phyloP scores from a whole-genome alignment of 1,140 invertebrate species.

The Forficula auricularia region DNA sequence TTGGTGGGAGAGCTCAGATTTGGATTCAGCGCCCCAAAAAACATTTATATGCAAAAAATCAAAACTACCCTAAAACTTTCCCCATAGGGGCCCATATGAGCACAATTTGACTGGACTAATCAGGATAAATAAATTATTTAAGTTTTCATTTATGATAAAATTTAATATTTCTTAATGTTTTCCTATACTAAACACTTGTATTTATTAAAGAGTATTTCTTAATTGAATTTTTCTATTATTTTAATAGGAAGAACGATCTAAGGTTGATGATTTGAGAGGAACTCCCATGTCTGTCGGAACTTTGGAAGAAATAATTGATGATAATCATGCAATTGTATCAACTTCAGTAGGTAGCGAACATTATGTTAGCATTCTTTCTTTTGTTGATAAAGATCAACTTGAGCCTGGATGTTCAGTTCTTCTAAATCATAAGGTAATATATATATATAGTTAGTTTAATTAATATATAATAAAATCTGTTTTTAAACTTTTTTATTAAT shows the following conservation, averaged over 20 bases:
- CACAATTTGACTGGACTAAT: too few relatives aligned
- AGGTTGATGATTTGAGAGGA: conserved; percentile 95
- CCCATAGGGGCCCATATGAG: too few relatives aligned
- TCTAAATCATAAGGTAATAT: conserved; percentile 85
- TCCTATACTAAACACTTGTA: too few relatives aligned
- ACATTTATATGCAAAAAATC: too few relatives aligned
- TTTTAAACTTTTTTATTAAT: too few relatives aligned
- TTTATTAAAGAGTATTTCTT: too few relatives aligned
- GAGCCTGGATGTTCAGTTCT: conserved; percentile 98
- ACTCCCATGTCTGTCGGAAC: conserved; percentile 99
- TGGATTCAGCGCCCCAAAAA: too few relatives aligned
- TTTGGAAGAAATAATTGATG: conserved; percentile 98
- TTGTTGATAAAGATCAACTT: conserved; percentile 98
- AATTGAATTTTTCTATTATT: neutral
- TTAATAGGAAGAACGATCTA: conserved; percentile 70
- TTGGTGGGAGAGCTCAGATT: too few relatives aligned
- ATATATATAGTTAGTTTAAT: neutral
- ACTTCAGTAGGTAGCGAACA: conserved; percentile 99
- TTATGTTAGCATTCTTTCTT: conserved; percentile 97
- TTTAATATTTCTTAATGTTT: too few relatives aligned
- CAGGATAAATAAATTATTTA: too few relatives aligned
- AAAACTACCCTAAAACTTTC: too few relatives aligned
- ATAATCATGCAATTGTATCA: conserved; percentile 99
- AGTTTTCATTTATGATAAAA: too few relatives aligned
- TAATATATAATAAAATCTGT: neutral